Conservation (phyloP, 1,140 invertebrate species). For the Zophobas atratus region DNA sequence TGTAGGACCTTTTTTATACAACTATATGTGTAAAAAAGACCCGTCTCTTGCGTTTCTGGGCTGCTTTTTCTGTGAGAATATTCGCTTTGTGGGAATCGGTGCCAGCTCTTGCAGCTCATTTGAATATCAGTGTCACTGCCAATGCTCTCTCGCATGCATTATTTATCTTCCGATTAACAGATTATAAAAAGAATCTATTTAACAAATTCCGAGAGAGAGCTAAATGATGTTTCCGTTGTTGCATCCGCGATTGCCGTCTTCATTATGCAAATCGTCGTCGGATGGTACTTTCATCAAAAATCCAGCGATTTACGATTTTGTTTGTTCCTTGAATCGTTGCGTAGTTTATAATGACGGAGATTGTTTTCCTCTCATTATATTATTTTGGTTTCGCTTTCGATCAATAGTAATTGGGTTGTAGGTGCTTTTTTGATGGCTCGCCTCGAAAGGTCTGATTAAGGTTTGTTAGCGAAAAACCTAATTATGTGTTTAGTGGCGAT, state of each 20-base stretch:
- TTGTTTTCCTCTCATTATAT: neutral
- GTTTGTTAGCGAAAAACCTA: neutral
- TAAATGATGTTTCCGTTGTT: slow-evolving; percentile 32
- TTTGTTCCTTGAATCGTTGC: neutral
- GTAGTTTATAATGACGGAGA: neutral
- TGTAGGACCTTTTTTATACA: too few species aligned
- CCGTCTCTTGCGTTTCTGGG: too few species aligned
- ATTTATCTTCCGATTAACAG: slow-evolving; percentile 10
- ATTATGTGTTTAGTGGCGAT: neutral
- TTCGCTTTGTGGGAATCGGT: neutral
- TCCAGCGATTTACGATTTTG: slow-evolving; percentile 12
- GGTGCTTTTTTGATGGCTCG: neutral
- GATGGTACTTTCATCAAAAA: slow-evolving; percentile 19
- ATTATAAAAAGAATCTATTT: slow-evolving; percentile 26
- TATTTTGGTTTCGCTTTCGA: slow-evolving; percentile 1
- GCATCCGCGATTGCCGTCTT: slow-evolving; percentile 22
- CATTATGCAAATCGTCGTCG: slow-evolving; percentile 14
- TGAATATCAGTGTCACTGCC: slow-evolving; percentile 14
- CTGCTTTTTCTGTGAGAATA: too few species aligned
- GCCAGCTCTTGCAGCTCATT: neutral
- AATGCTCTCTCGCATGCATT: neutral
- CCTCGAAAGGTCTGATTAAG: neutral
- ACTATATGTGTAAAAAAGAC: too few species aligned
- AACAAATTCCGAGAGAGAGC: slow-evolving; percentile 32
- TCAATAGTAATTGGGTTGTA: slow-evolving; percentile 4